Percentiles rank a stretch among this genome's conserved stretches.
Evolutionary conservation across 2,888 invertebrate species (phyloP).

Genomic region (Alviniconcha strummeri): DNA sequence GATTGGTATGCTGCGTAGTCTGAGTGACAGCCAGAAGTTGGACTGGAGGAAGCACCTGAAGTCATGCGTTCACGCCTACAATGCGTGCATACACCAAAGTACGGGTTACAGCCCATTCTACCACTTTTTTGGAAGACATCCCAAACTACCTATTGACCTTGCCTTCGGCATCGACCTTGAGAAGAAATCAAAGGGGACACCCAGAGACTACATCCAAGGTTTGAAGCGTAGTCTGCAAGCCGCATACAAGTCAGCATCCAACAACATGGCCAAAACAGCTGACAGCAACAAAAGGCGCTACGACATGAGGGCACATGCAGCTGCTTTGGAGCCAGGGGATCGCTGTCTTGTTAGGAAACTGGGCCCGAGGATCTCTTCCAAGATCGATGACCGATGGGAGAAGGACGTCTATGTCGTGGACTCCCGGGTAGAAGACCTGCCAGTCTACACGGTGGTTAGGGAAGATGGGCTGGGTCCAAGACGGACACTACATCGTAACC

Average conservation of each 20-base stretch:
- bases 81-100: background rate
- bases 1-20: background rate
- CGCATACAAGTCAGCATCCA: too few species aligned
- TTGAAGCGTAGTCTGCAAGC: background rate
- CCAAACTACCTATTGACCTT: background rate
- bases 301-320: background rate
- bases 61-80: conserved; percentile 12
- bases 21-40: background rate
- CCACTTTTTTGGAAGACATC: conserved; percentile 19
- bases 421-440: background rate
- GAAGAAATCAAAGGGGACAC: background rate
- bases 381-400: conserved; percentile 23
- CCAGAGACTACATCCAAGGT: background rate
- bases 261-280: background rate
- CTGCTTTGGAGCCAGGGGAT: conserved; percentile 8
- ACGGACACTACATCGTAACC: conserved; percentile 11
- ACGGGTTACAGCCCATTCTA: conserved; percentile 8
- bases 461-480: background rate
- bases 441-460: background rate
- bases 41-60: conserved; percentile 12
- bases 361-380: background rate
- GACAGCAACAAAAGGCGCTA: conserved; percentile 7
- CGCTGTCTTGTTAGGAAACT: background rate
- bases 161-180: background rate
- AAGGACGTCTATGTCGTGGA: background rate